Evolutionary conservation across 1,140 invertebrate genomes (phyloP).

Genomic region (Bilobella aurantiaca): DNA sequence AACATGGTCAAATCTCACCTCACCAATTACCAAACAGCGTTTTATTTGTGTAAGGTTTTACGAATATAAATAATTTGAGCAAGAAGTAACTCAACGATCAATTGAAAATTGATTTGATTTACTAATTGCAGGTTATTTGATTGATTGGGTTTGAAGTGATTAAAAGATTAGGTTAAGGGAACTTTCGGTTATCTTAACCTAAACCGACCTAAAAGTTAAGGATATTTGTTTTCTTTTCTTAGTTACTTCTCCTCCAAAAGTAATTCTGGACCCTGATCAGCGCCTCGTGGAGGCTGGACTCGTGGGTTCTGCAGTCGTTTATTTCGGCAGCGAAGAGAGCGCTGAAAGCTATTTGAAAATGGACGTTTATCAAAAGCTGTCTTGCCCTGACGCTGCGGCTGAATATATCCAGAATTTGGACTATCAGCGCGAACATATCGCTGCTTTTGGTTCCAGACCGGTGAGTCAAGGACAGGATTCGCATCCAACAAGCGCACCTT

Average conservation of each 20-base stretch:
- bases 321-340: constrained; percentile 49
- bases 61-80: not conserved
- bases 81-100: too few species aligned
- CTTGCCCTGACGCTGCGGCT: constrained; percentile 11
- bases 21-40: constrained; percentile 48
- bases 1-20: constrained; percentile 61
- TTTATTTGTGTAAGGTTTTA: constrained; percentile 59
- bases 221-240: constrained; percentile 37
- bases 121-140: too few species aligned
- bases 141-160: too few species aligned
- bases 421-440: too few species aligned
- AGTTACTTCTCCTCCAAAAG: constrained; percentile 67
- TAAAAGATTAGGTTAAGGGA: too few species aligned
- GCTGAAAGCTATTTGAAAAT: constrained; percentile 10
- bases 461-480: too few species aligned
- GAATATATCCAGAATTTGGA: constrained; percentile 8
- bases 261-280: constrained; percentile 46
- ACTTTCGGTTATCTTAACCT: constrained; percentile 18
- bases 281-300: constrained; percentile 56
- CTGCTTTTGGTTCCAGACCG: too few species aligned
- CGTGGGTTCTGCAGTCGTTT: constrained; percentile 62
- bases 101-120: too few species aligned
- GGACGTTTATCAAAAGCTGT: constrained; percentile 14
- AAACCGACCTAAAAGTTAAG: constrained; percentile 14
- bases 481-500: too few species aligned